Base-by-base conservation (phyloP, 2,888 invertebrate species). In the Xylophagus ater region DNA sequence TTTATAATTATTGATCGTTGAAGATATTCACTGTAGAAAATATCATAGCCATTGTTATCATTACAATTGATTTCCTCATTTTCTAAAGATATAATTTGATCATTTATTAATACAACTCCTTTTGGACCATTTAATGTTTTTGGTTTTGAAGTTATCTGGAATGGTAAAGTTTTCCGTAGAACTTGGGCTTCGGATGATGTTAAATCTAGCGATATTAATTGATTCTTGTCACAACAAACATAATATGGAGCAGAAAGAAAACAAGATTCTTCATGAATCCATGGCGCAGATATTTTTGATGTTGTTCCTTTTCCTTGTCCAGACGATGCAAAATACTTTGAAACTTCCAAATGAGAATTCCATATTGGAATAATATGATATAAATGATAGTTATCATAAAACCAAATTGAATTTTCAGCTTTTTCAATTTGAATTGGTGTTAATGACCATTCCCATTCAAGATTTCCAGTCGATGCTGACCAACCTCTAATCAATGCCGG, bases 381-480 rank as follows among this genome's bases (percentile, higher is more conserved):
- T 10, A 82, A 56, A 52, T 72, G 57, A 7, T 70, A 68, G 36
- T 73, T 68, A 36, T 70, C 65, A 40, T 77, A 69, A 62, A 73
- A 71, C 73, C 76, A 78, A 42, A 72, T 65, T 0, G 71, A 69
- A 42, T 65, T 59, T 10, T 69, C 65, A 0, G 69, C 66, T 4
- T 53, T 53, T 10, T 60, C 59, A 1, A 53, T 47, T 20, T 60
- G 55, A 2, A 59, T 26, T 1, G 65, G 60, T 53, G 57, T 57
- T n/a, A 78, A 50, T 0, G 74, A 74, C 86, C 86, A 86, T 59
- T 86, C 85, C 69, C 76, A 80, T n/a, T 78, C 60, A 4, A 85
- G 67, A 26, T 77, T 65, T 13, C 76, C 89, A 48, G 76, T 74
- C 23, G 73, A 71, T 5, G 78, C 62, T 54, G 86, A 83, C 87